These are phyloP conservation scores for Ambastaia sidthimunki DNA, from an alignment of 2,797 vertebrate genomes.

Conservation along the genomic window DNA sequence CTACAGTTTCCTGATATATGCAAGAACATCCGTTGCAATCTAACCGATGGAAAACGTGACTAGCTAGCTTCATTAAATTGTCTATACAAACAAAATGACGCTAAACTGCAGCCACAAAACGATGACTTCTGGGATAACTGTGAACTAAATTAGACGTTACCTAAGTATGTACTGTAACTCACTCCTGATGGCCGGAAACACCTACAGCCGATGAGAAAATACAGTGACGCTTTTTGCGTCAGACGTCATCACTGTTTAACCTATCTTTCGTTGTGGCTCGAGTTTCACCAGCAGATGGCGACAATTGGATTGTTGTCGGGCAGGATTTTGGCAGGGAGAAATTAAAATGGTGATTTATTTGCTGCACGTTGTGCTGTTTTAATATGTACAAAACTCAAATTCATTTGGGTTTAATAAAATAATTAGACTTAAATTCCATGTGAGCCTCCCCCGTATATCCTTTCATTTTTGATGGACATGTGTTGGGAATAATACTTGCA, in stretches of 20 bases:
- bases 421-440: no score
- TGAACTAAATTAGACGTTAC: slow-evolving; percentile 6
- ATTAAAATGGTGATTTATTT: not conserved
- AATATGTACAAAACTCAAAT: not conserved
- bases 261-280: not conserved
- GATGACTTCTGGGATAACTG: not conserved
- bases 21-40: not conserved
- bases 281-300: slow-evolving; percentile 1
- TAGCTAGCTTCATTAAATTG: not conserved
- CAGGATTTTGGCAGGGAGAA: not conserved
- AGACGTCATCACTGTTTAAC: slow-evolving; percentile 20
- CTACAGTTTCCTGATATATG: not conserved
- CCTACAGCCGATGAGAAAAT: slow-evolving; percentile 7
- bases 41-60: not conserved
- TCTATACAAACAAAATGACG: not conserved
- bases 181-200: slow-evolving; percentile 18
- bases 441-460: no score
- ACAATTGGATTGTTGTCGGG: not conserved
- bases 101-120: not conserved
- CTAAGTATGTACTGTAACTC: slow-evolving; percentile 17
- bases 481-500: no score
- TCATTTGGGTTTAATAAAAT: no score
- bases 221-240: slow-evolving; percentile 38
- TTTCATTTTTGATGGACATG: no score
- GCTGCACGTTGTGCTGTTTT: no score